Conservation (phyloP, 1,140 invertebrate genomes). For the Ctenoplectra terminalis region DNA sequence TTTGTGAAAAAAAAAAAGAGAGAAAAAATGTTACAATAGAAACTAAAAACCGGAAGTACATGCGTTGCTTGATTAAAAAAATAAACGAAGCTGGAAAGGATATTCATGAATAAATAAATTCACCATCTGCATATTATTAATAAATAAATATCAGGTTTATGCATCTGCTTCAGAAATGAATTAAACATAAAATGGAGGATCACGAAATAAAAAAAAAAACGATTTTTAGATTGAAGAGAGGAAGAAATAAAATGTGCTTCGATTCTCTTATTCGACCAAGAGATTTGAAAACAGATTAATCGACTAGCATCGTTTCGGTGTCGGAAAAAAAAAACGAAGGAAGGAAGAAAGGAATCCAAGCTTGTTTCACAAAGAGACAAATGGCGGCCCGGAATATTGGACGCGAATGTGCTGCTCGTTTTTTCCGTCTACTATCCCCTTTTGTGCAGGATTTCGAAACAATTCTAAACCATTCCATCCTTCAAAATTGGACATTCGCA, state of each 20-base stretch:
- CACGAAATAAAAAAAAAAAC: no score
- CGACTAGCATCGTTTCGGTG: neutral
- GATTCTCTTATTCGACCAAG: no score
- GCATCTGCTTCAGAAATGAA: no score
- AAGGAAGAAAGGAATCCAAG: neutral
- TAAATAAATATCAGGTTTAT: neutral
- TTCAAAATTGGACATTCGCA: neutral
- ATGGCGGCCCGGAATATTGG: neutral
- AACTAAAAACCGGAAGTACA: neutral
- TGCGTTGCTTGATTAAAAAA: no score
- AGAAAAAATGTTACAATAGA: neutral
- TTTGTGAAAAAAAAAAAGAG: no score
- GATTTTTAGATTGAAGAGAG: no score
- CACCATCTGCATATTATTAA: neutral
- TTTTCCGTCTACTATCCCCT: neutral
- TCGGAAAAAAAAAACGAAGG: neutral
- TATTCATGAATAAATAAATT: neutral
- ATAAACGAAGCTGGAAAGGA: no score
- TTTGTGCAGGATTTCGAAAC: neutral
- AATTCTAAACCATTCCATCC: neutral
- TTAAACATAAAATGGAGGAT: no score
- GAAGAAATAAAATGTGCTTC: no score
- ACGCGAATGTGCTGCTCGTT: neutral
- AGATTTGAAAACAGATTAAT: neutral
- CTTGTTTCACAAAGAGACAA: conserved; percentile 9